Evolutionary conservation across 1,140 invertebrate genomes (phyloP).

Genomic region (Drosophila repleta): DNA sequence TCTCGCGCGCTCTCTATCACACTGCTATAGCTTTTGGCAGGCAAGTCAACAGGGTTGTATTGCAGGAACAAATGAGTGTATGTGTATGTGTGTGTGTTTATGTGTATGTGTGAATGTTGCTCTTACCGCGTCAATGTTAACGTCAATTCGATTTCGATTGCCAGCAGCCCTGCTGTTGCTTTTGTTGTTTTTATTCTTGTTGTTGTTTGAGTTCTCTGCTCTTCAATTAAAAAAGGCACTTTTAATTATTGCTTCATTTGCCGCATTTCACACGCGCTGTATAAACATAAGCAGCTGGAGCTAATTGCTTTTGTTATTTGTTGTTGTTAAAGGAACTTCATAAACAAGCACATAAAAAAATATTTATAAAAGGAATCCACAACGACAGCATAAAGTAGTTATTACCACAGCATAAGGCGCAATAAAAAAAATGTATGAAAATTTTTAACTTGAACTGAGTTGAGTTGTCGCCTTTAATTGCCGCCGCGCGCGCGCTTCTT

Average conservation of each 20-base stretch:
- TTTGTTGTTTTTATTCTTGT: conserved; percentile 16
- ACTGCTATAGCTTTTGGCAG: conserved; percentile 41
- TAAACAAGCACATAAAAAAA: conserved; percentile 39
- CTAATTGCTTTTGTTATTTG: conserved; percentile 45
- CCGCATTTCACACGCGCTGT: conserved; percentile 58
- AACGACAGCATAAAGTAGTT: conserved; percentile 19
- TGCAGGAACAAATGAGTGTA: conserved; percentile 13
- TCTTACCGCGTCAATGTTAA: conserved; percentile 72
- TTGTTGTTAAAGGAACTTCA: conserved; percentile 58
- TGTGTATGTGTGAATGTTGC: conserved; percentile 39
- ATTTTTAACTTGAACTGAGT: conserved; percentile 23
- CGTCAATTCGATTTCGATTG: conserved; percentile 72
- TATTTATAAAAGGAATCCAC: conserved; percentile 39
- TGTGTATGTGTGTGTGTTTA: conserved; percentile 8
- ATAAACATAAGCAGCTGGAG: conserved; percentile 54
- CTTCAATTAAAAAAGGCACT: conserved; percentile 78
- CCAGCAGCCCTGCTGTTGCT: conserved; percentile 35
- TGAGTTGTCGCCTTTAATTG: conserved; percentile 26
- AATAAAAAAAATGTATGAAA: conserved; percentile 17
- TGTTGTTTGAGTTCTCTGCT: conserved; percentile 40
- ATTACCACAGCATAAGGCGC: neutral
- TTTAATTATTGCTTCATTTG: conserved; percentile 81
- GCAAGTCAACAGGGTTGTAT: conserved; percentile 32
- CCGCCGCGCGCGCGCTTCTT: conserved; percentile 35
- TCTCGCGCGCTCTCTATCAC: neutral